Percentiles rank a stretch among this genome's conserved stretches.
phyloP scores from a whole-genome alignment of 1,140 invertebrate species.

The Nilaparvata lugens region DNA sequence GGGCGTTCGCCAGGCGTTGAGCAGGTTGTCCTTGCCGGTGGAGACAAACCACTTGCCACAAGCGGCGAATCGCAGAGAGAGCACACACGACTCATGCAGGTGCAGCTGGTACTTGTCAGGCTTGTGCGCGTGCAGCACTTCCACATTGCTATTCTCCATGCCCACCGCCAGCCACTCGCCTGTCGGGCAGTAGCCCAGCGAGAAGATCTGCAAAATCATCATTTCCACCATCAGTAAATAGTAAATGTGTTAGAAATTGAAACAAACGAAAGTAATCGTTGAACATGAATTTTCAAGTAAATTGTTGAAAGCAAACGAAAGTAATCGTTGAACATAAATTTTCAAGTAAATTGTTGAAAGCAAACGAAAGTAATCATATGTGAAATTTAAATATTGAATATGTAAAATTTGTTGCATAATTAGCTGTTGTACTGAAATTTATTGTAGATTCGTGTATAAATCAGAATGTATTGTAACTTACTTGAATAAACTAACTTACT shows the following conservation, averaged over 20 bases:
- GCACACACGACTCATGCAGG: constrained; percentile 96
- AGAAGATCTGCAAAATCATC: constrained; percentile 59
- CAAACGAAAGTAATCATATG: neutral
- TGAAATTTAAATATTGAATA: too few species aligned
- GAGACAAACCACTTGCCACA: constrained; percentile 99
- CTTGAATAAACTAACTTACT: too few species aligned
- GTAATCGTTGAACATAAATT: too few species aligned
- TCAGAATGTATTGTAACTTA: too few species aligned
- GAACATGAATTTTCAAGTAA: too few species aligned
- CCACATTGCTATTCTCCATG: constrained; percentile 97
- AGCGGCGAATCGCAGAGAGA: constrained; percentile 91
- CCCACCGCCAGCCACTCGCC: constrained; percentile 98
- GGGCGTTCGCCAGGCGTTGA: constrained; percentile 97
- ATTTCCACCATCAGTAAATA: too few species aligned
- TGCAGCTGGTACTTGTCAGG: constrained; percentile 96
- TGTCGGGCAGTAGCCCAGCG: constrained; percentile 93
- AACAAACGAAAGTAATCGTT: neutral
- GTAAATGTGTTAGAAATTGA: constrained; percentile 1
- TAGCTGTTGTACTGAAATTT: too few species aligned
- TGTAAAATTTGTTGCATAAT: too few species aligned
- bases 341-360: too few species aligned
- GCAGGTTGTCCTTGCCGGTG: constrained; percentile 96
- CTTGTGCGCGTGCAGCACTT: constrained; percentile 87
- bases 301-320: too few species aligned
- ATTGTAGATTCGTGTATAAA: too few species aligned